These are phyloP conservation scores for Falcunculus frontatus DNA, from an alignment of 2,113 vertebrate species.

Conservation along the genomic window DNA sequence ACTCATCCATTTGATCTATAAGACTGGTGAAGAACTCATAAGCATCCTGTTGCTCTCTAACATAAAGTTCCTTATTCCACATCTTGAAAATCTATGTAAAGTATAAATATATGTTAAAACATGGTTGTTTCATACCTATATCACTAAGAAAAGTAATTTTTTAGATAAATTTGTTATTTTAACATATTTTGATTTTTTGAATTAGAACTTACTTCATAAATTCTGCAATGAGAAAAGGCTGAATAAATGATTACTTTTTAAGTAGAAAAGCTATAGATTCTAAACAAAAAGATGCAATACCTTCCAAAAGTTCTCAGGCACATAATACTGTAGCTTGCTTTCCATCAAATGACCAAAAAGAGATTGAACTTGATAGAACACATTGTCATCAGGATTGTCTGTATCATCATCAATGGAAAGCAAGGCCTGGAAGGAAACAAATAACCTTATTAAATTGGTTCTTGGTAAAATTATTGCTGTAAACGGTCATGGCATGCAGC, in stretches of 20 bases:
- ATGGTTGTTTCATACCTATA: background rate
- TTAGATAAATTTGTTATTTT: background rate
- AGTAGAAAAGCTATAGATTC: background rate
- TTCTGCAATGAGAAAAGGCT: background rate
- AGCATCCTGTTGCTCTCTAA: slow-evolving; percentile 96
- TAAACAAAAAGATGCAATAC: slow-evolving; percentile 71
- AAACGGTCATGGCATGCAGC: background rate
- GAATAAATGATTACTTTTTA: background rate
- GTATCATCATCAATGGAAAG: slow-evolving; percentile 95
- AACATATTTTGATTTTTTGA: background rate
- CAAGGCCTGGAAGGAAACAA: slow-evolving; percentile 73
- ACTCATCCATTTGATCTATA: slow-evolving; percentile 97
- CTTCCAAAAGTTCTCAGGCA: slow-evolving; percentile 99
- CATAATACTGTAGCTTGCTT: slow-evolving; percentile 97
- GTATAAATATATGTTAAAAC: background rate
- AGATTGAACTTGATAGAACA: slow-evolving; percentile 97
- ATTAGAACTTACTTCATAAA: background rate
- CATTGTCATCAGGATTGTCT: slow-evolving; percentile 95
- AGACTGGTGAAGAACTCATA: slow-evolving; percentile 99
- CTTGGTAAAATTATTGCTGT: background rate
- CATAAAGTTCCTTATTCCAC: slow-evolving; percentile 98
- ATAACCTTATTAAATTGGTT: background rate
- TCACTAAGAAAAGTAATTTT: slow-evolving; percentile 24
- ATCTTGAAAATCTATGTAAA: slow-evolving; percentile 93
- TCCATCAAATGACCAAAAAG: slow-evolving; percentile 98